phyloP scores from a whole-genome alignment of 2,797 vertebrate species.

The Phataginus tricuspis region DNA sequence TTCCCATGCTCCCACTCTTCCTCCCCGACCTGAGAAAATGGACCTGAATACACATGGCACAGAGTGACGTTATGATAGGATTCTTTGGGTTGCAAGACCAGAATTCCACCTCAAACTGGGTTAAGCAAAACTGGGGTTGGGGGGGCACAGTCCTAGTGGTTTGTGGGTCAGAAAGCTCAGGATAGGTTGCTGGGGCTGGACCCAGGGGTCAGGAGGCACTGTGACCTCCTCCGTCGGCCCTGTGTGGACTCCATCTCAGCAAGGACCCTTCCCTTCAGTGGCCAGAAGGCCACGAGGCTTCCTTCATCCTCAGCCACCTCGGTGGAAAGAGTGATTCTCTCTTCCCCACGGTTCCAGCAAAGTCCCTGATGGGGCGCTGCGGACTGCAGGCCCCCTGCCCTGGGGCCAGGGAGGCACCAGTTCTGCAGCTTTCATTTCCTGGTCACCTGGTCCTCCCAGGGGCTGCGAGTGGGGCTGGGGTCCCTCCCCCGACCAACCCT shows the following conservation, averaged over 20 bases:
- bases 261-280: rapidly evolving
- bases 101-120: not conserved
- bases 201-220: not conserved
- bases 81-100: too few relatives aligned
- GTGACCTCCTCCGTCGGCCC: not conserved
- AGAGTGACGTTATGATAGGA: rapidly evolving
- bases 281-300: not conserved
- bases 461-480: not conserved
- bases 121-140: not conserved
- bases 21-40: not conserved
- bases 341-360: rapidly evolving
- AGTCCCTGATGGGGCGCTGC: not conserved
- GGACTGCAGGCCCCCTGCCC: not conserved
- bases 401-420: rapidly evolving
- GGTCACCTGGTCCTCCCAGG: not conserved
- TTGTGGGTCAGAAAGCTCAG: not conserved
- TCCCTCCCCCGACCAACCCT: too few relatives aligned
- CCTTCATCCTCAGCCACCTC: not conserved
- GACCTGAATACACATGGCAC: rapidly evolving
- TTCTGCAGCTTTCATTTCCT: not conserved
- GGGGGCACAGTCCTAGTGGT: not conserved
- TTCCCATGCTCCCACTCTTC: not conserved
- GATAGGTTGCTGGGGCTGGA: not conserved
- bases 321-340: not conserved
- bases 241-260: not conserved